Base-by-base conservation (phyloP, 2,888 invertebrate species). In the Nycteola revayana region DNA sequence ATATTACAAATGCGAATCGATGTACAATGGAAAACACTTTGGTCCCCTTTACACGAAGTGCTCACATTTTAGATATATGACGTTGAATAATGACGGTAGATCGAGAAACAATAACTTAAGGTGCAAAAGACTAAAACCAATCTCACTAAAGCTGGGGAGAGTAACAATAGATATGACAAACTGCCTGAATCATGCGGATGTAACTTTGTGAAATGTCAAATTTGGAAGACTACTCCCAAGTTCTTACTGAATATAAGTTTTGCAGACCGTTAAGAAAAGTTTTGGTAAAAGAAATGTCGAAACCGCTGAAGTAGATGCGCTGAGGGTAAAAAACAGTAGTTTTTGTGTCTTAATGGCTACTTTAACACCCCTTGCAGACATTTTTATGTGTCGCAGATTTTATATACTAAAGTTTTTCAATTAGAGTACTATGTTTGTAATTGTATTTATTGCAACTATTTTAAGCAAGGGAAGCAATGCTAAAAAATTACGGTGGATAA, bases 101-200 rank as follows among this genome's bases (percentile, higher is more conserved):
- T 69, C 75, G 64, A 68, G 78, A 75, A 83, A 85, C 85, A 84
- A 85, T 84, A 87, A 85, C 76, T 80, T 79, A 67, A 66, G 70
- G 64, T 60, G 74, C 67, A 66, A 76, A 83, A 80, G 75, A 76
- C 76, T 75, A 70, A 74, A 82, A 82, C 79, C 78, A 83, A 85
- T 85, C 78, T 79, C 73, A 61, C 67, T 64, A 75, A 66, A 72
- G 74, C 66, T 63, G 67, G 67, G 66, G 65, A 55, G 64, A 60
- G 49, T 59, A 61, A 77, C 72, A 75, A 80, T 68, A 51, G 68
- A 44, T 43, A 59, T 66, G 67, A 66, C 60, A 60, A 58, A 57
- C 56, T 60, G 42, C 56, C 57, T 56, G 45, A 40, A 39, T 56
- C 52, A 60, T 58, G 44, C 42, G 44, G 53, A 48, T 32, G 43